Evolutionary conservation across 2,888 invertebrate species (phyloP).

Genomic region (Endomychus coccineus): DNA sequence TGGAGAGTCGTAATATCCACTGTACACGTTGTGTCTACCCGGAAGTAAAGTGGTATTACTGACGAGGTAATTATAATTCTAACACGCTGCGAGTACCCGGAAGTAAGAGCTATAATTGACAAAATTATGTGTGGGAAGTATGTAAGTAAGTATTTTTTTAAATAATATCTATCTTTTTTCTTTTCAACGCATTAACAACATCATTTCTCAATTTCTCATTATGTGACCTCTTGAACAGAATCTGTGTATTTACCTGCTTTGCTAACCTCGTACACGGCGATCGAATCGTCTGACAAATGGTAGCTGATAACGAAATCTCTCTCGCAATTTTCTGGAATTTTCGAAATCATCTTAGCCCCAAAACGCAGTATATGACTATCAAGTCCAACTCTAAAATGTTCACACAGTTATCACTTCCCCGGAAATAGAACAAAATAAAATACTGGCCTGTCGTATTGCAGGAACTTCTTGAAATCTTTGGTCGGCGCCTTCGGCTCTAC

Average conservation of each 20-base stretch:
- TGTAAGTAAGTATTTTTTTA: too few species aligned
- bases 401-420: not conserved
- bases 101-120: too few species aligned
- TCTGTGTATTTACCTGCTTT: constrained; percentile 32
- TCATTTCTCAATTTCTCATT: too few species aligned
- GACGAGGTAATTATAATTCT: too few species aligned
- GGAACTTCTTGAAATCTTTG: constrained; percentile 71
- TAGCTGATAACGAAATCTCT: constrained; percentile 77
- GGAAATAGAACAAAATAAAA: constrained; percentile 8
- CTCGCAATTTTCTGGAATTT: constrained; percentile 55
- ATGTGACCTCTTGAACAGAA: constrained; percentile 1
- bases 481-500: constrained; percentile 73
- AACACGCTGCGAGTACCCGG: too few species aligned
- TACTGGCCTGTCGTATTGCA: constrained; percentile 64
- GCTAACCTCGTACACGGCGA: constrained; percentile 73
- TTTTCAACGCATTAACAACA: too few species aligned
- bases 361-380: constrained; percentile 74
- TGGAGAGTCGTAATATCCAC: too few species aligned
- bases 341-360: constrained; percentile 67
- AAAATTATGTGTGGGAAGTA: too few species aligned
- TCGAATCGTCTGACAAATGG: constrained; percentile 74
- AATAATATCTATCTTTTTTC: too few species aligned
- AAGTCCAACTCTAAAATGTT: constrained; percentile 53
- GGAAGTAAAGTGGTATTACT: too few species aligned
- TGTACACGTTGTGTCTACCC: too few species aligned